Base-by-base conservation (phyloP, 2,888 invertebrate genomes). In the Calephelis perditalis region DNA sequence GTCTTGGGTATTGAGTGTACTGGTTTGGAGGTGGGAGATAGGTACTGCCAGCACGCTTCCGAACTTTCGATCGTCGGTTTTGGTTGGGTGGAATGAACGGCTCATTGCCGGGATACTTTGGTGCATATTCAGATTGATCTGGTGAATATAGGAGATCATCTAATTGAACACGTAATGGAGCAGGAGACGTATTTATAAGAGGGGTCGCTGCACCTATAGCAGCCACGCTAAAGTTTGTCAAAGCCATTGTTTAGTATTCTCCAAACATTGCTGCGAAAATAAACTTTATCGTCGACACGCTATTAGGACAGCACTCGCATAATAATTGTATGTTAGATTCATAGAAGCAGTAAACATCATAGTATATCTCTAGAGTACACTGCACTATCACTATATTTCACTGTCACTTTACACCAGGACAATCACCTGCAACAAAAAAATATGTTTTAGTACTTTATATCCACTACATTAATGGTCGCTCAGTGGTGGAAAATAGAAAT, bases 121-220 rank as follows among this genome's bases (percentile, higher is more conserved):
- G 68, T 46, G 69, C 68, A 46, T 72, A 71, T 44, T 84, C 83
- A 6, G 69, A 62, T 61, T 84, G 87, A 36, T 73, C 77, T 11
- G 90, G 90, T 2, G 85, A 82, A 71, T 88, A 90, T 3, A 90
- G 77, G n/a, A 90, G 73, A 61, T 87, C 88, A 60, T 87, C 86
- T 45, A 89, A 76, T 63, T 78, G 76, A 43, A 84, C 79, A 44
- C 77, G 79, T 15, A 86, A 70, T 9, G 89, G 86, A 35, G 76
- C 71, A 8, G 86, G 71, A 4, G 84, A 73, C 10, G 88, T 79
- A 45, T 79, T 73, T 37, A 74, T 70, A 57, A 88, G 73, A 43
- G 89, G 88, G 61, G 86, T 79, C 62, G 82, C 84, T 35, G 74
- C 79, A 26, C 76, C 77, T 62, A 78, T 78, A 64, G 80, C 75